phyloP scores from a whole-genome alignment of 2,888 invertebrate species.

The Dicyrtomina minuta region DNA sequence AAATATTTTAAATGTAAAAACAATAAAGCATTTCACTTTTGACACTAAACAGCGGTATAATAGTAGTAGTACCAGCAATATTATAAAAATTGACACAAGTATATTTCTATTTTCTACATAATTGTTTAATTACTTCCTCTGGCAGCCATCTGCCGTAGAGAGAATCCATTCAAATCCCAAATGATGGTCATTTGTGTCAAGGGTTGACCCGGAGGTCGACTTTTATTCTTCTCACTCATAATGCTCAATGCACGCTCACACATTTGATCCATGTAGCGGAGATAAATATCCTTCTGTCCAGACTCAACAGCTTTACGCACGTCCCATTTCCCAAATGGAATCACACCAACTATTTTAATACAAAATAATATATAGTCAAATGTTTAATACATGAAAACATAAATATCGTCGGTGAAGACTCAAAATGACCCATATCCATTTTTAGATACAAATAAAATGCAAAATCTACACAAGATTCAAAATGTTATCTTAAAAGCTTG shows the following conservation, averaged over 20 bases:
- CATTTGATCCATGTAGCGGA: slow-evolving; percentile 11
- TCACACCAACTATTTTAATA: background rate
- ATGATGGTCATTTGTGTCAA: slow-evolving; percentile 21
- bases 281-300: slow-evolving; percentile 12
- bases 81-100: too few relatives aligned
- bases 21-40: background rate
- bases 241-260: background rate
- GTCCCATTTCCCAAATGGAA: slow-evolving; percentile 19
- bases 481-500: too few relatives aligned
- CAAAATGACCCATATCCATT: too few relatives aligned
- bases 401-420: too few relatives aligned
- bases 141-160: slow-evolving; percentile 14
- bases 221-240: slow-evolving; percentile 13
- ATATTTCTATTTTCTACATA: background rate
- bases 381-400: too few relatives aligned
- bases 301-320: too few relatives aligned
- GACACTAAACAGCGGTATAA: too few relatives aligned
- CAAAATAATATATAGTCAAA: too few relatives aligned
- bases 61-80: too few relatives aligned
- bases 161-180: slow-evolving; percentile 21
- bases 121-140: slow-evolving; percentile 16
- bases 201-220: background rate
- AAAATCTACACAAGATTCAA: too few relatives aligned
- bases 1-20: background rate
- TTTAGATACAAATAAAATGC: too few relatives aligned